Evolutionary conservation across 1,140 invertebrate species (phyloP).

Genomic region (Drosophila leontia): DNA sequence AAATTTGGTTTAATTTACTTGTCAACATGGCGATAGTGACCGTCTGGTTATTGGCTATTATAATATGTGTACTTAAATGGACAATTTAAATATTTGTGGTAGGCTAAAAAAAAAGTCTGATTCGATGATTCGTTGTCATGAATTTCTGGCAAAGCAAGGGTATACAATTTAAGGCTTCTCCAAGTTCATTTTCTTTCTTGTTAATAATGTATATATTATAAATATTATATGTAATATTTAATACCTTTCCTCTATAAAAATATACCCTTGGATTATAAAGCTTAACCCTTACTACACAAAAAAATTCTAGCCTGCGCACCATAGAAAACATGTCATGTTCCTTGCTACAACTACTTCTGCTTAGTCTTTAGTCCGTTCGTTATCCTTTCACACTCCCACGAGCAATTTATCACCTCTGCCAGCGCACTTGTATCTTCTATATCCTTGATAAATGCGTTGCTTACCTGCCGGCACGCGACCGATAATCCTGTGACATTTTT

Average conservation of each 20-base stretch:
- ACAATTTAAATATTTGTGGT: no score
- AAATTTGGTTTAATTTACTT: neutral
- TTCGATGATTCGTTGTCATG: no score
- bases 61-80: neutral
- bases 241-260: neutral
- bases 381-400: slow-evolving; percentile 16
- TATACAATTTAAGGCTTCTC: no score
- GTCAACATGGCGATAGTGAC: neutral
- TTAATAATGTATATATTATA: no score
- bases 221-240: no score
- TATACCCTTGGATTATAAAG: neutral
- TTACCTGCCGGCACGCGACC: slow-evolving; percentile 79
- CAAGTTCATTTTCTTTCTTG: no score
- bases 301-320: neutral
- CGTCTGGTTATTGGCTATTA: neutral
- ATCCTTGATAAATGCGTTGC: slow-evolving; percentile 47
- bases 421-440: slow-evolving; percentile 2
- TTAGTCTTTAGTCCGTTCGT: slow-evolving; percentile 1
- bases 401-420: slow-evolving; percentile 24
- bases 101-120: neutral
- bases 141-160: no score
- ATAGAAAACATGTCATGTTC: slow-evolving; percentile 3
- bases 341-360: neutral
- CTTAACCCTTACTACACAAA: neutral
- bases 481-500: slow-evolving; percentile 84